These are phyloP conservation scores for Mus spicilegus DNA, from an alignment of 2,113 vertebrate species.

Conservation along the genomic window DNA sequence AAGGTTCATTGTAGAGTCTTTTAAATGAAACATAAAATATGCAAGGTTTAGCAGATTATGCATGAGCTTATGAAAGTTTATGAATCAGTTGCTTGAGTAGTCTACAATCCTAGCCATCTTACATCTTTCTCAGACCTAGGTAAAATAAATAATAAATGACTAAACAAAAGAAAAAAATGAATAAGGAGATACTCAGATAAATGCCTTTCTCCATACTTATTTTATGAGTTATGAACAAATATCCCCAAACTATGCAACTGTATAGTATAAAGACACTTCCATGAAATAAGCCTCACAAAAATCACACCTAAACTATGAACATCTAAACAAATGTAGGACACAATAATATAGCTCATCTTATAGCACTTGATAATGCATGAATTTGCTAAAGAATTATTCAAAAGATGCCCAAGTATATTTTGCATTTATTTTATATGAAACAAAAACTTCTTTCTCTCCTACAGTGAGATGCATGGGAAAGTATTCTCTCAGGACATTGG, in stretches of 20 bases:
- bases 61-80: not conserved
- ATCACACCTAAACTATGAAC: not conserved
- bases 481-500: conserved; percentile 7
- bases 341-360: not conserved
- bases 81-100: not conserved
- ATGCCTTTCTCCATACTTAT: not conserved
- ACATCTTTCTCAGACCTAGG: not conserved
- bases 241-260: not conserved
- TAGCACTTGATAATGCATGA: not conserved
- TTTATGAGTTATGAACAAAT: not conserved
- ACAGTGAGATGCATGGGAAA: conserved; percentile 52
- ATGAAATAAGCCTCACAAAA: not conserved
- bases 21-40: not conserved
- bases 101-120: not conserved
- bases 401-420: not conserved
- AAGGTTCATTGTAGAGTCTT: not conserved
- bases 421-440: not conserved
- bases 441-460: not conserved
- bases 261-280: not conserved
- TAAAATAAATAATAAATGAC: not conserved
- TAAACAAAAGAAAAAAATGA: not conserved
- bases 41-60: not conserved
- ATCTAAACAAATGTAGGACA: not conserved
- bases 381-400: not conserved
- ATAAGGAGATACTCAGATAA: not conserved